Evolutionary conservation across 2,888 invertebrate species (phyloP).

Genomic region (Polietes domitor): DNA sequence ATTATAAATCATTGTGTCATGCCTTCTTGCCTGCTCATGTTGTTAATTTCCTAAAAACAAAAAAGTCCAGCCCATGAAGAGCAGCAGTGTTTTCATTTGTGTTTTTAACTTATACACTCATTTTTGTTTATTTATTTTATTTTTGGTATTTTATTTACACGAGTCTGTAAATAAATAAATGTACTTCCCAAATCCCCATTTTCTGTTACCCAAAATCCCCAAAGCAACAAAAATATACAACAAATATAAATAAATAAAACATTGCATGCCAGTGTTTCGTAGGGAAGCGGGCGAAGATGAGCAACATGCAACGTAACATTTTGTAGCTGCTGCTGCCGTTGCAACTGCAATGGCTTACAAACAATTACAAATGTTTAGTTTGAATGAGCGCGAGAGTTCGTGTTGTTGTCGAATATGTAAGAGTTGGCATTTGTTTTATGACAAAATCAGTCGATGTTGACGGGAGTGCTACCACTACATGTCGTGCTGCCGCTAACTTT

Average conservation of each 20-base stretch:
- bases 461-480: background rate
- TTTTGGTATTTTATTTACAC: background rate
- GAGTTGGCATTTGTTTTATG: background rate
- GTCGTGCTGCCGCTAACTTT: too few species aligned
- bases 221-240: background rate
- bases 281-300: background rate
- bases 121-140: background rate
- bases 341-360: background rate
- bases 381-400: background rate
- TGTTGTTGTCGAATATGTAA: background rate
- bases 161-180: background rate
- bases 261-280: background rate
- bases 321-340: background rate
- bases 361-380: background rate
- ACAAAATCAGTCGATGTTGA: background rate
- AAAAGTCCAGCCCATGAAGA: too few species aligned
- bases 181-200: background rate
- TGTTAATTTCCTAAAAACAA: too few species aligned
- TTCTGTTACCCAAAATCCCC: background rate
- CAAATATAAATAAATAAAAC: background rate
- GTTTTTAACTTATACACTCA: background rate
- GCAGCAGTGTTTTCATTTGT: background rate
- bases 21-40: too few species aligned
- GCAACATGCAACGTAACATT: conserved; percentile 7
- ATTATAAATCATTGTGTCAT: too few species aligned